Percentiles rank a stretch among this genome's conserved stretches.
These are phyloP conservation scores for Phyllotis vaccarum DNA, from an alignment of 2,797 vertebrate genomes.

Conservation along the genomic window DNA sequence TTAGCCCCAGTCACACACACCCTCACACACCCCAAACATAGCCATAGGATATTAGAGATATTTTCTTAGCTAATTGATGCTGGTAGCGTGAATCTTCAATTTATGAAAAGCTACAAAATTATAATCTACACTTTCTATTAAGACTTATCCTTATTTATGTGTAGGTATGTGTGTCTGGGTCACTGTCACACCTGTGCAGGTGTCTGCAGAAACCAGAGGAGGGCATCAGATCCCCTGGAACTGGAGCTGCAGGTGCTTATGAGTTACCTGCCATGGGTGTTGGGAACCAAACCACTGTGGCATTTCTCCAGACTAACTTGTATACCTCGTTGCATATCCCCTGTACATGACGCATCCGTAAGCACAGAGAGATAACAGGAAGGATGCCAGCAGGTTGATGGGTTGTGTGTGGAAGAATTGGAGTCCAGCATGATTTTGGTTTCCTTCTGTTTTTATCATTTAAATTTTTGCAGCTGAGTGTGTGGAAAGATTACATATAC, in stretches of 20 bases:
- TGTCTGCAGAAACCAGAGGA: background rate
- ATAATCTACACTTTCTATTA: background rate
- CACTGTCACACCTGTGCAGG: background rate
- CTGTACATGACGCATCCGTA: background rate
- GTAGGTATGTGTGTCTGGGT: background rate
- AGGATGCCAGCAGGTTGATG: background rate
- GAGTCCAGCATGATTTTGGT: background rate
- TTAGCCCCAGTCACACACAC: background rate
- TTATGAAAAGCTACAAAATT: background rate
- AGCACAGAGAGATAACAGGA: background rate
- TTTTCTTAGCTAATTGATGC: background rate
- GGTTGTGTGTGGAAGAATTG: background rate
- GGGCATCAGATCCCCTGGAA: background rate
- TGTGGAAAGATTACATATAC: background rate
- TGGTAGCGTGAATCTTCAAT: background rate
- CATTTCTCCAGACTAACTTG: background rate
- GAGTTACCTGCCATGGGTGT: background rate
- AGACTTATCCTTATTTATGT: background rate
- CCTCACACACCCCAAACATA: background rate
- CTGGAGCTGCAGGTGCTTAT: background rate
- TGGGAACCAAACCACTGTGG: background rate
- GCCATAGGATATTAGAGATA: background rate
- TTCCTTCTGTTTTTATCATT: conserved; percentile 10
- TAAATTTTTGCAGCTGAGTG: background rate
- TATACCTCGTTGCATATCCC: background rate